Conservation (phyloP, 2,797 vertebrate species). For the Tolypeutes matacus region DNA sequence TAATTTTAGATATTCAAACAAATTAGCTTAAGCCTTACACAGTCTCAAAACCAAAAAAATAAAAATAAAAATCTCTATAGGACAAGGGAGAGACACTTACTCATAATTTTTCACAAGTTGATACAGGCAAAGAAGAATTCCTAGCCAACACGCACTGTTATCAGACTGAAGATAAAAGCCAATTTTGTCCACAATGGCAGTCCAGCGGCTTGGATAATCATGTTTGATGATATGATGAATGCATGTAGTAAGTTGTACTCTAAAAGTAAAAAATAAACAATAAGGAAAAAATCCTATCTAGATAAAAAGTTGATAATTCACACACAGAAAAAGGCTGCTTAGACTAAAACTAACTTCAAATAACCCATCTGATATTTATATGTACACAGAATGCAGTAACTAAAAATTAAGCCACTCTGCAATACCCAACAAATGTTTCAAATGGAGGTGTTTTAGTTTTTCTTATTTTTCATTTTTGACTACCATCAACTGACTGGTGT, state of each 20-base stretch:
- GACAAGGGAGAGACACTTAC: conserved; percentile 89
- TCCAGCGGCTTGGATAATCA: conserved; percentile 98
- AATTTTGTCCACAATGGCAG: conserved; percentile 98
- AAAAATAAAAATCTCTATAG: neutral
- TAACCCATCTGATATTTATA: neutral
- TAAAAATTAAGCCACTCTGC: conserved; percentile 24
- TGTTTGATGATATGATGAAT: conserved; percentile 99
- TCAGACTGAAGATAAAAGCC: conserved; percentile 98
- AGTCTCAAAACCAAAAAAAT: conserved; percentile 58
- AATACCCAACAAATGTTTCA: conserved; percentile 4
- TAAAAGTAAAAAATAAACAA: conserved; percentile 84
- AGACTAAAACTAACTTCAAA: conserved; percentile 43
- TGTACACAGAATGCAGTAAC: neutral
- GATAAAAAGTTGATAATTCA: neutral
- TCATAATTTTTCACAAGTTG: conserved; percentile 99
- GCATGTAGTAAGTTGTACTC: conserved; percentile 99
- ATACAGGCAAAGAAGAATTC: conserved; percentile 99
- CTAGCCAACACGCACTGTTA: conserved; percentile 97
- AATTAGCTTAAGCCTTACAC: conserved; percentile 13
- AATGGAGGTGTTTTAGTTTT: neutral
- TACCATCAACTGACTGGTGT: neutral
- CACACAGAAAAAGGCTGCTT: neutral
- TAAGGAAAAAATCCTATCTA: conserved; percentile 28
- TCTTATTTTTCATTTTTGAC: neutral
- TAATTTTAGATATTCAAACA: conserved; percentile 52